Percentiles rank a stretch among this genome's conserved stretches.
phyloP scores from a whole-genome alignment of 2,888 invertebrate genomes.

The Conops quadrifasciatus region DNA sequence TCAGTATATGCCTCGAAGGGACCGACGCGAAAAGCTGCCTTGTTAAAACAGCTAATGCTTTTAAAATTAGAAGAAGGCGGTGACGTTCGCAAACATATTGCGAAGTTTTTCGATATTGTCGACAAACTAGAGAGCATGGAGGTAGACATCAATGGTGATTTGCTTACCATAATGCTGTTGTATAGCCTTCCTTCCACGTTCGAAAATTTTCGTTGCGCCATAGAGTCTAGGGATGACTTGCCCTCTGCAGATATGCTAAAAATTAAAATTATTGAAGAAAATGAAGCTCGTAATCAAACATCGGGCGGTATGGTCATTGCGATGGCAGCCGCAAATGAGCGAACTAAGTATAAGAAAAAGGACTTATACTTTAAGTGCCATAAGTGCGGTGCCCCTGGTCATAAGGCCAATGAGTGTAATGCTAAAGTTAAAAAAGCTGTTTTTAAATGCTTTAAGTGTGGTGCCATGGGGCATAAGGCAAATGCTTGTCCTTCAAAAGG shows the following conservation, averaged over 20 bases:
- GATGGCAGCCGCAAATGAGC: conserved; percentile 28
- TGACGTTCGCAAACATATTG: conserved; percentile 32
- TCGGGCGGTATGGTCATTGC: conserved; percentile 26
- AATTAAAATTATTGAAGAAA: conserved; percentile 40
- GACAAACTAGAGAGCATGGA: conserved; percentile 31
- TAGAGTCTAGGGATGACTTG: conserved; percentile 37
- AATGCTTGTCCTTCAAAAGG: conserved; percentile 29
- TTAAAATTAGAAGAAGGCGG: conserved; percentile 20
- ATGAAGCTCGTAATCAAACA: conserved; percentile 34
- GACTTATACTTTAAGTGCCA: not conserved
- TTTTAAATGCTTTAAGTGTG: conserved; percentile 9
- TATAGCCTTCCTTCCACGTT: conserved; percentile 35
- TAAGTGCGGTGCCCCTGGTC: conserved; percentile 15
- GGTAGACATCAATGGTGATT: conserved; percentile 26
- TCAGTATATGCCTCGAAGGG: conserved; percentile 41
- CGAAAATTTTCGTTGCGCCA: conserved; percentile 37
- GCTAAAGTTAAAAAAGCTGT: not conserved
- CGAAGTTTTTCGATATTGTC: conserved; percentile 27
- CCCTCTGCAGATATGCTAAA: conserved; percentile 36
- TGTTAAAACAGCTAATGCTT: conserved; percentile 41
- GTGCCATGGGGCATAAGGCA: conserved; percentile 33
- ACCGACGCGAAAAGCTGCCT: conserved; percentile 38
- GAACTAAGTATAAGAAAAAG: not conserved
- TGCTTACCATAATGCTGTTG: conserved; percentile 32
- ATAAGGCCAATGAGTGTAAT: conserved; percentile 35